Evolutionary conservation across 1,140 invertebrate genomes (phyloP).

Genomic region (Sweltsa coloradensis): DNA sequence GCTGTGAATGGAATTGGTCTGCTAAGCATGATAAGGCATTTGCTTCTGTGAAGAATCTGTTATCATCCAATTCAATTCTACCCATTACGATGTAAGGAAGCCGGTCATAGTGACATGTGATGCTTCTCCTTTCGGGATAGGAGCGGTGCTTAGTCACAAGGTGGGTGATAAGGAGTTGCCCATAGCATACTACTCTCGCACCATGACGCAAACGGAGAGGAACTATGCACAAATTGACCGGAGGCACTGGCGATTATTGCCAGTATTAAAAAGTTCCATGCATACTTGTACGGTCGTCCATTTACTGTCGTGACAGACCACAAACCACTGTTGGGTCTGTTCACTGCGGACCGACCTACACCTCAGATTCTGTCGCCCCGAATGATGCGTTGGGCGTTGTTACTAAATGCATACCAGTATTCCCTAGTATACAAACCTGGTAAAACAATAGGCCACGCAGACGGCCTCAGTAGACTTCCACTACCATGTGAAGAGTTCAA

Average conservation of each 20-base stretch:
- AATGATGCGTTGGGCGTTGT: constrained; percentile 12
- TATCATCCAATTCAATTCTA: background rate
- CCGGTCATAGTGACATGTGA: constrained; percentile 17
- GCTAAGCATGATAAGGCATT: background rate
- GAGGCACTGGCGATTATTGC: constrained; percentile 2
- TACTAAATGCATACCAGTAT: constrained; percentile 16
- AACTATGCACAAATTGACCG: constrained; percentile 26
- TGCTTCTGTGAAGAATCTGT: background rate
- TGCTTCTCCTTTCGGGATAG: constrained; percentile 14
- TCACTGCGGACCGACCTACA: constrained; percentile 8
- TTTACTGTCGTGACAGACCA: constrained; percentile 1
- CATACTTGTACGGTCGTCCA: too few relatives aligned
- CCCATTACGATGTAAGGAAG: constrained; percentile 16
- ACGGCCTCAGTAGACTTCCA: background rate
- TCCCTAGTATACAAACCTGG: background rate
- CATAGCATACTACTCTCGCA: constrained; percentile 21
- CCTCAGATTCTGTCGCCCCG: constrained; percentile 22
- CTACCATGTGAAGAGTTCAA: background rate
- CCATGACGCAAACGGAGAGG: constrained; percentile 21
- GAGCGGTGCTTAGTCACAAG: constrained; percentile 15
- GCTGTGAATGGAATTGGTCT: constrained; percentile 1
- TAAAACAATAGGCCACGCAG: constrained; percentile 5
- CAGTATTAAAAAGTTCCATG: too few relatives aligned
- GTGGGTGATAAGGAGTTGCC: constrained; percentile 17
- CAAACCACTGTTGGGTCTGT: background rate